A percentile compares a stretch with the other conserved stretches of the same genome.
These are phyloP conservation scores for Masnerella sp. DNA, from an alignment of 2,888 invertebrate species.

Conservation along the genomic window DNA sequence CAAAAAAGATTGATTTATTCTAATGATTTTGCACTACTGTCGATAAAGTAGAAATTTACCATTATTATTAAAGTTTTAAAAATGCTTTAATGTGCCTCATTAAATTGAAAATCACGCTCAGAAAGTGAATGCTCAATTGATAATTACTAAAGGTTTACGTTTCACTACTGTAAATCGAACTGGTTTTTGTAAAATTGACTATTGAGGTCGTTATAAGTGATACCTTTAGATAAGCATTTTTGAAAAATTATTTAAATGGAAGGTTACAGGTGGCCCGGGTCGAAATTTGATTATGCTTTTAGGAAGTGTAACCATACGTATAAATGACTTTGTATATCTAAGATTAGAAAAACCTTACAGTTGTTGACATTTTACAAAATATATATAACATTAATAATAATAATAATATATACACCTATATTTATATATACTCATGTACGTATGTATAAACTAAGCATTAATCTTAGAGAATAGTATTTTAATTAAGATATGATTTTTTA, in stretches of 20 bases:
- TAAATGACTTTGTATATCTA: constrained; percentile 31
- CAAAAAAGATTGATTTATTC: too few relatives aligned
- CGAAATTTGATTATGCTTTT: constrained; percentile 36
- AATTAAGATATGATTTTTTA: constrained; percentile 48
- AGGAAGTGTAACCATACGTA: constrained; percentile 27
- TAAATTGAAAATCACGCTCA: constrained; percentile 27
- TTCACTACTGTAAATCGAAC: constrained; percentile 4
- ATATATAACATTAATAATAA: constrained; percentile 20
- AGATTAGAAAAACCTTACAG: constrained; percentile 51
- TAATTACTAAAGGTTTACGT: constrained; percentile 2
- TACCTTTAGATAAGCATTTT: constrained; percentile 26
- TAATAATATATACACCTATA: constrained; percentile 29
- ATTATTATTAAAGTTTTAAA: neutral
- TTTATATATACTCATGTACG: constrained; percentile 45
- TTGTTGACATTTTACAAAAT: constrained; percentile 57
- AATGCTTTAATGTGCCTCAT: constrained; percentile 39
- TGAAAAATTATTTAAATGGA: constrained; percentile 22
- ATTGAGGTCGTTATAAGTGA: constrained; percentile 39
- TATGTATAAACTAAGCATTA: constrained; percentile 46
- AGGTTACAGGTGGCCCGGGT: constrained; percentile 70
- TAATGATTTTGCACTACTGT: too few relatives aligned
- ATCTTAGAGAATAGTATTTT: constrained; percentile 30
- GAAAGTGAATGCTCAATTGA: constrained; percentile 46
- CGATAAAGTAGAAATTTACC: too few relatives aligned
- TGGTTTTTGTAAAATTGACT: constrained; percentile 55